Base-by-base conservation (phyloP, 2,113 vertebrate species). In the Mixornis gularis region DNA sequence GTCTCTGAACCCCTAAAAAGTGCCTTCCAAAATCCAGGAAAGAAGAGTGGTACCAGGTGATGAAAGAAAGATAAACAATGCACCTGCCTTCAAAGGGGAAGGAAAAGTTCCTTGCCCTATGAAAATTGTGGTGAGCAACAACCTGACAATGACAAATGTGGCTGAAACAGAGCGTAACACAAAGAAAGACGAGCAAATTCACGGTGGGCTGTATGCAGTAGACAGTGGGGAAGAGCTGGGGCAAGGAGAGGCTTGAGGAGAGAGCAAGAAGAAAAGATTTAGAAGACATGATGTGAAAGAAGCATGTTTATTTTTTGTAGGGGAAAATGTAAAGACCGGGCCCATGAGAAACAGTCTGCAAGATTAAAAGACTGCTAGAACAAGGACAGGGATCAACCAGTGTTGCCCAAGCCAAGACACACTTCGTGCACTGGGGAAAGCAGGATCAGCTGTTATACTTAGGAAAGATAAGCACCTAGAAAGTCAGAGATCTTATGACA, bases 351-450 rank as follows among this genome's bases (percentile, higher is more conserved):
- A 53, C 4, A 36, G 40, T 12, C 32, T 72, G 58, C 19, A 58
- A 66, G 21, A 63, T 46, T n/a, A 81, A 52, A 62, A 68, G 30
- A 40, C 30, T 80, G 41, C 22, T 46, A 30, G 17, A 66, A 78
- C 8, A n/a, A 24, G 8, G 46, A 26, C 38, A 72, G 22, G 2
- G 5, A 78, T 41, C 32, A 36, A 26, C 22, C 1, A 30, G 0
- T 2, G 13, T 22, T 53, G 40, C 32, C 66, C 38, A 38, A 30
- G 34, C 13, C 59, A 41, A 46, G 72, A 18, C 2, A 25, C 10
- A 40, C 34, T 36, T 64, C 48, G 32, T 6, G 30, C 5, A 12
- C 29, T 9, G 36, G 25, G 32, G 36, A 51, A 82, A 59, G 55
- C 34, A 36, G 27, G 32, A 53, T 8, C 21, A 13, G 32, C 44